phyloP scores from a whole-genome alignment of 2,888 invertebrate genomes.

The Melinaea menophilus region DNA sequence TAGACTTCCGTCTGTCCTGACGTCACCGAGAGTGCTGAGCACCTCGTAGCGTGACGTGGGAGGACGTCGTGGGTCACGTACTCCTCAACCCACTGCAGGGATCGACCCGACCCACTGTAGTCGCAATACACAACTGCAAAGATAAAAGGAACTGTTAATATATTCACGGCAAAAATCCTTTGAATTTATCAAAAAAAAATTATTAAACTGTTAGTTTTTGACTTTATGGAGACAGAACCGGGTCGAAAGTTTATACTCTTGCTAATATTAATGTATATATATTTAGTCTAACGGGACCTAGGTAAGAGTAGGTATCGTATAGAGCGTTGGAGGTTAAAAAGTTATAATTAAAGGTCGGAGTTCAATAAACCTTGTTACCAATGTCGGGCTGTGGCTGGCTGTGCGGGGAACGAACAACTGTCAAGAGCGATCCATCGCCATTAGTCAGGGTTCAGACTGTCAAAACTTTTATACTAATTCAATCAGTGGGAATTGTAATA shows the following conservation, averaged over 20 bases:
- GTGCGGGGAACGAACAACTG: constrained; percentile 21
- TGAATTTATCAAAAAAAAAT: background rate
- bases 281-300: too few relatives aligned
- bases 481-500: too few relatives aligned
- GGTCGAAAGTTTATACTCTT: too few relatives aligned
- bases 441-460: too few relatives aligned
- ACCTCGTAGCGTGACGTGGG: constrained; percentile 87
- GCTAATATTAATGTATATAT: too few relatives aligned
- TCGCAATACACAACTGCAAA: constrained; percentile 89
- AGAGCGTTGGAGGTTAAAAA: background rate
- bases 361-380: constrained; percentile 43
- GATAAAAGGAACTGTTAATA: too few relatives aligned
- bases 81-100: constrained; percentile 90
- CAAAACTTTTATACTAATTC: too few relatives aligned
- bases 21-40: constrained; percentile 88
- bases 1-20: constrained; percentile 92
- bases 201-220: background rate
- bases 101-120: constrained; percentile 90
- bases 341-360: constrained; percentile 18
- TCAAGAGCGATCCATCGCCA: background rate
- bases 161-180: too few relatives aligned
- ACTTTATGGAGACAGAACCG: too few relatives aligned
- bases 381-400: constrained; percentile 43
- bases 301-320: constrained; percentile 1
- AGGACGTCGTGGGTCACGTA: constrained; percentile 88